These are phyloP conservation scores for Ptychochromis oligacanthus DNA, from an alignment of 2,113 vertebrate species.

Conservation along the genomic window DNA sequence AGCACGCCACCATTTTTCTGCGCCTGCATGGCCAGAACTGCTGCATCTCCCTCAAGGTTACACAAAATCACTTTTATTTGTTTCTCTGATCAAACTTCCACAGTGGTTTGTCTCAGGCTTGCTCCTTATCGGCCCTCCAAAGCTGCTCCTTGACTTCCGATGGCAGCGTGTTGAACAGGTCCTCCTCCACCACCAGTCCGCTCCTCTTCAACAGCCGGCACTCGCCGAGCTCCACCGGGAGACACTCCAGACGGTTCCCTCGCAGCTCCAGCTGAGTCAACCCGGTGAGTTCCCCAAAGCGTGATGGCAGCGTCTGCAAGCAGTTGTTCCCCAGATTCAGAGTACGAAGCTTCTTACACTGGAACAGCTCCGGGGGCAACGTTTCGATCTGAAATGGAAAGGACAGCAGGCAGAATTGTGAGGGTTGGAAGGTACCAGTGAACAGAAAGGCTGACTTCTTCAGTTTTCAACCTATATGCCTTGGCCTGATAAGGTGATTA, in stretches of 20 bases:
- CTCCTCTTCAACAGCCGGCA: constrained; percentile 92
- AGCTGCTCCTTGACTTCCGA: constrained; percentile 94
- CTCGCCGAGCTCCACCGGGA: constrained; percentile 94
- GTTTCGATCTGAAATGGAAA: constrained; percentile 86
- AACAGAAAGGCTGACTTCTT: neutral
- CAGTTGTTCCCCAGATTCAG: constrained; percentile 95
- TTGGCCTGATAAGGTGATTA: neutral
- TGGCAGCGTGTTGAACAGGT: constrained; percentile 93
- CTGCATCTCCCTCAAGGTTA: constrained; percentile 6
- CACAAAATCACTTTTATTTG: neutral
- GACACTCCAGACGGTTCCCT: constrained; percentile 93
- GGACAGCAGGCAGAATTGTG: neutral
- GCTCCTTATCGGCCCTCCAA: constrained; percentile 93
- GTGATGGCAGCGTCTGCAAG: constrained; percentile 88
- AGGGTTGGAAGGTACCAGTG: neutral
- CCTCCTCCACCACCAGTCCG: constrained; percentile 93
- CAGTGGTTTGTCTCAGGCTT: constrained; percentile 80
- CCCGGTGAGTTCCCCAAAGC: constrained; percentile 91
- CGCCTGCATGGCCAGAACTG: neutral
- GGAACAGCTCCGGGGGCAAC: constrained; percentile 93
- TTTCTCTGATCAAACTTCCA: neutral
- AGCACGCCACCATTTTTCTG: neutral
- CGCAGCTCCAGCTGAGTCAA: constrained; percentile 94
- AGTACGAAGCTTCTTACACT: constrained; percentile 94
- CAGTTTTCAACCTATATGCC: constrained; percentile 9